Conservation (phyloP, 2,888 invertebrate genomes). For the Eristalis arbustorum region DNA sequence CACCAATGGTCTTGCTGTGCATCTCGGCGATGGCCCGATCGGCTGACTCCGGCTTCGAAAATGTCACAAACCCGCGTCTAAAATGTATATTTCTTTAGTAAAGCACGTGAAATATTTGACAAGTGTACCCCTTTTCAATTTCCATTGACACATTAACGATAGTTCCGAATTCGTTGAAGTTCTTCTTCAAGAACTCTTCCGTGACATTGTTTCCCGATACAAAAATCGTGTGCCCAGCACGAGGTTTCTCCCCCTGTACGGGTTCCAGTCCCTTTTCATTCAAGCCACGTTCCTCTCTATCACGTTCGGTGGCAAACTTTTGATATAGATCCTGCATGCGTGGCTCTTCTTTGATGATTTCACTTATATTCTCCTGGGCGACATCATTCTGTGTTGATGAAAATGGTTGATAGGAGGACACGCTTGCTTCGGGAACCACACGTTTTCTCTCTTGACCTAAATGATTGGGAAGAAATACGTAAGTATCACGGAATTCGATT, state of each 20-base stretch:
- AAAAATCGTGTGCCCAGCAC: slow-evolving; percentile 90
- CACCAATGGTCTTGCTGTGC: slow-evolving; percentile 87
- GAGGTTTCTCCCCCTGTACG: slow-evolving; percentile 83
- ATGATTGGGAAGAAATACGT: background rate
- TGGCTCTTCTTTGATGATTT: slow-evolving; percentile 84
- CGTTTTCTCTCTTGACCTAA: slow-evolving; percentile 87
- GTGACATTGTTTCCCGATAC: slow-evolving; percentile 90
- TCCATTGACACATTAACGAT: slow-evolving; percentile 92
- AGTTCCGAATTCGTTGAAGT: slow-evolving; percentile 86
- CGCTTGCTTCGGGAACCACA: slow-evolving; percentile 84
- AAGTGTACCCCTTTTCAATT: slow-evolving; percentile 87
- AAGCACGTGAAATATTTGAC: no score
- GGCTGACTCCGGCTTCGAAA: slow-evolving; percentile 93
- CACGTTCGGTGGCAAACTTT: slow-evolving; percentile 86
- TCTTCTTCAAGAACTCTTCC: slow-evolving; percentile 88
- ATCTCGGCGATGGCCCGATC: slow-evolving; percentile 91
- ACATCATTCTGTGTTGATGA: slow-evolving; percentile 91
- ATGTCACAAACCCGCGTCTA: slow-evolving; percentile 94
- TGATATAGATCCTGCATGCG: slow-evolving; percentile 85
- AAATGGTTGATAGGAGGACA: slow-evolving; percentile 95
- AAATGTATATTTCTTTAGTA: slow-evolving; percentile 73
- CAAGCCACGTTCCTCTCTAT: slow-evolving; percentile 83
- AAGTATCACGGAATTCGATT: background rate
- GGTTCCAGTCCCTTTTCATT: slow-evolving; percentile 80
- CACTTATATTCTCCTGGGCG: slow-evolving; percentile 86